These are phyloP conservation scores for Gastrophryne carolinensis DNA, from an alignment of 2,797 vertebrate species.

Conservation along the genomic window DNA sequence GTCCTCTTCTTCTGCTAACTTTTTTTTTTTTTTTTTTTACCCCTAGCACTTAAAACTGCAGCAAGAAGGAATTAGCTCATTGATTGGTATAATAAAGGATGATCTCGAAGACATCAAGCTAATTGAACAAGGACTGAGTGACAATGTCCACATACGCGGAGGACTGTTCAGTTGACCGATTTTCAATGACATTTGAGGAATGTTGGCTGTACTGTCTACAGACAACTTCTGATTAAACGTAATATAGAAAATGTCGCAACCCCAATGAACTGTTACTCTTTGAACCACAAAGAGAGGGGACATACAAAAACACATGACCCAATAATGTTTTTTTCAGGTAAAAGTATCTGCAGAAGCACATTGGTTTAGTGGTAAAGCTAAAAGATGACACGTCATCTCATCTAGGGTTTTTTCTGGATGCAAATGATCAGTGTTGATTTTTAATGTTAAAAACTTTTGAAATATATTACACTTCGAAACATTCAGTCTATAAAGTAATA, in stretches of 20 bases:
- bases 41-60: slow-evolving; percentile 94
- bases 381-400: neutral
- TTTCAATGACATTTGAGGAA: too few species aligned
- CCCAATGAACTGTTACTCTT: too few species aligned
- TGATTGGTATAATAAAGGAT: slow-evolving; percentile 95
- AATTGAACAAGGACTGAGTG: slow-evolving; percentile 88
- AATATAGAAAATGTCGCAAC: too few species aligned
- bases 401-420: neutral
- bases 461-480: too few species aligned
- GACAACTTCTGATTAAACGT: too few species aligned
- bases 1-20: too few species aligned
- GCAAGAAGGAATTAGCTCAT: slow-evolving; percentile 92
- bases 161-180: slow-evolving; percentile 86
- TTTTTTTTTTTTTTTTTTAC: slow-evolving; percentile 8
- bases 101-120: slow-evolving; percentile 96
- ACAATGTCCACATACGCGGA: slow-evolving; percentile 84
- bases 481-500: slow-evolving; percentile 34
- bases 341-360: neutral
- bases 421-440: neutral
- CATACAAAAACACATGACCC: too few species aligned
- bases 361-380: neutral
- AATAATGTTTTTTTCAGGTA: too few species aligned
- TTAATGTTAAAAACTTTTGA: too few species aligned
- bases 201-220: too few species aligned
- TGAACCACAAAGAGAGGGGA: too few species aligned